These are phyloP conservation scores for Oithona nana DNA, from an alignment of 2,888 invertebrate species.

Conservation along the genomic window DNA sequence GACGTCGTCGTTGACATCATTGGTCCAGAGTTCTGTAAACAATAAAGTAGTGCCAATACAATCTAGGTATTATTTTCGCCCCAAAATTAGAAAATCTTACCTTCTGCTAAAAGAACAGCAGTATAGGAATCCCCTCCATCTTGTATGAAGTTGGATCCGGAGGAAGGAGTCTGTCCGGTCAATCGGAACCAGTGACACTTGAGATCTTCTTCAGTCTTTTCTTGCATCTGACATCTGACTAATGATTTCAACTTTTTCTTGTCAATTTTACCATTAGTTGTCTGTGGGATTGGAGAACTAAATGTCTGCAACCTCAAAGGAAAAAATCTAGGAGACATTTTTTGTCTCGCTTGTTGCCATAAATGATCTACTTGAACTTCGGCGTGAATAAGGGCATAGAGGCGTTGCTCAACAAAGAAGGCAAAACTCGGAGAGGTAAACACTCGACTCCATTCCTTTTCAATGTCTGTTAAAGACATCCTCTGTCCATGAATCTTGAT, in stretches of 20 bases:
- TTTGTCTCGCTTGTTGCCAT: too few relatives aligned
- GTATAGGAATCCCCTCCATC: constrained; percentile 10
- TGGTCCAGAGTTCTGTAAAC: too few relatives aligned
- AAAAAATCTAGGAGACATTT: too few relatives aligned
- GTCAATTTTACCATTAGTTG: constrained; percentile 15
- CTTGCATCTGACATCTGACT: not conserved
- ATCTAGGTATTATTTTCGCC: too few relatives aligned
- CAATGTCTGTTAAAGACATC: not conserved
- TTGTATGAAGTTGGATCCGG: not conserved
- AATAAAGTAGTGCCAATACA: too few relatives aligned
- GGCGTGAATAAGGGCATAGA: too few relatives aligned
- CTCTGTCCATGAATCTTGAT: constrained; percentile 10
- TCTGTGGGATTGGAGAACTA: too few relatives aligned
- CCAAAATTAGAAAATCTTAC: not conserved
- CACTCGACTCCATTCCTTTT: not conserved
- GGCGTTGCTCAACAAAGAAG: too few relatives aligned
- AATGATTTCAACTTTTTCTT: not conserved
- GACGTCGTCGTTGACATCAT: too few relatives aligned
- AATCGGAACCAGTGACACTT: not conserved
- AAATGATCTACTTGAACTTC: too few relatives aligned
- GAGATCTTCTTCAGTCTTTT: not conserved
- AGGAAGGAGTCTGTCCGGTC: not conserved
- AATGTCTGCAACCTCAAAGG: too few relatives aligned
- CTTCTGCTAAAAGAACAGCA: not conserved
- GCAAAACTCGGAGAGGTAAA: too few relatives aligned